These are phyloP conservation scores for Leptura quadrifasciata DNA, from an alignment of 2,888 invertebrate genomes.

Conservation along the genomic window DNA sequence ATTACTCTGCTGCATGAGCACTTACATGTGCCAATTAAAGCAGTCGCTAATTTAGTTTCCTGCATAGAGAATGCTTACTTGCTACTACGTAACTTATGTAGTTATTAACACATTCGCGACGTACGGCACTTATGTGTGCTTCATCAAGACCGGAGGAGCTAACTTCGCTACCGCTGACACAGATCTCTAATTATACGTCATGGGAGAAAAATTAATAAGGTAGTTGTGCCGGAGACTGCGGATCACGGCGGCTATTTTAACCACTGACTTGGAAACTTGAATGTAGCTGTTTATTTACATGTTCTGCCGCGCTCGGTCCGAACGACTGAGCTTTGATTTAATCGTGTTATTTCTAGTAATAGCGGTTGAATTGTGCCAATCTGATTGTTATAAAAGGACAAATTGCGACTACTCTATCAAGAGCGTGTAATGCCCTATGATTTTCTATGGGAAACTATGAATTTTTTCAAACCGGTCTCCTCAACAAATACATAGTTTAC, in stretches of 20 bases:
- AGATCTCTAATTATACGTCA: background rate
- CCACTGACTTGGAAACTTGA: background rate
- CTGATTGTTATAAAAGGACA: too few species aligned
- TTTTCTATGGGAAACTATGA: too few species aligned
- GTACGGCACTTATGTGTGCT: slow-evolving; percentile 11
- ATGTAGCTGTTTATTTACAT: background rate
- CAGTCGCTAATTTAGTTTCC: slow-evolving; percentile 33
- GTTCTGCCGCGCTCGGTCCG: too few species aligned
- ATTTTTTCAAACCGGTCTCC: too few species aligned
- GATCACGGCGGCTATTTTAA: background rate
- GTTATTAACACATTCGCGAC: slow-evolving; percentile 8
- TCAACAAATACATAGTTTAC: too few species aligned
- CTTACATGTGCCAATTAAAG: slow-evolving; percentile 30
- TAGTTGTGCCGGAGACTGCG: background rate
- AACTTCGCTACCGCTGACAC: slow-evolving; percentile 18
- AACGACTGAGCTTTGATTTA: too few species aligned
- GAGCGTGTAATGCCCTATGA: too few species aligned
- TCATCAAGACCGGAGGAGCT: background rate
- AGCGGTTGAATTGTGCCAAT: too few species aligned
- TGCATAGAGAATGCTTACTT: slow-evolving; percentile 11
- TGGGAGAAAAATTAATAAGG: slow-evolving; percentile 2
- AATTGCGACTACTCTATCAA: too few species aligned
- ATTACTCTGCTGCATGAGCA: background rate
- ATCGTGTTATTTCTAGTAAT: too few species aligned
- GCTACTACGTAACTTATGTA: slow-evolving; percentile 15